phyloP scores from a whole-genome alignment of 2,888 invertebrate genomes.

The Sinentomon sp. region DNA sequence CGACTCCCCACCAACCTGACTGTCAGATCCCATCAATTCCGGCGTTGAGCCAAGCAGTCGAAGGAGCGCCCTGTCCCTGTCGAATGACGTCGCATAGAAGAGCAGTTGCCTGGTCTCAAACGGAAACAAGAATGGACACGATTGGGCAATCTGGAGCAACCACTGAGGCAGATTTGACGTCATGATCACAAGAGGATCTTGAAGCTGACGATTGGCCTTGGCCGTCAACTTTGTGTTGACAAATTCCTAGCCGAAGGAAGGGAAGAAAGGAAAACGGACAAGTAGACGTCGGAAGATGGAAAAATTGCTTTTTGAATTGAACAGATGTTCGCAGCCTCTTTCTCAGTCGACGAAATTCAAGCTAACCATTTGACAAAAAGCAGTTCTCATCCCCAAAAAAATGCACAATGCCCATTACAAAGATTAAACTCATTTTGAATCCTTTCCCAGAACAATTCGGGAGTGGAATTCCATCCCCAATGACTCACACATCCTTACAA shows the following conservation, averaged over 20 bases:
- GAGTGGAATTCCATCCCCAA: no score
- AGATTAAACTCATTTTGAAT: no score
- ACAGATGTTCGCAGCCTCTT: no score
- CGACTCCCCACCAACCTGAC: conserved; percentile 26
- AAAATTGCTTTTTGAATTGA: no score
- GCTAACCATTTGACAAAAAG: no score
- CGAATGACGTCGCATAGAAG: conserved; percentile 92
- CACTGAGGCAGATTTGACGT: conserved; percentile 65
- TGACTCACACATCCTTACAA: no score
- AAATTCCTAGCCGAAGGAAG: conserved; percentile 31
- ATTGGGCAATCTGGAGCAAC: conserved; percentile 65
- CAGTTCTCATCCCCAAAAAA: no score
- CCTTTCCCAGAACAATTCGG: no score
- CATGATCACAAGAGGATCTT: conserved; percentile 94
- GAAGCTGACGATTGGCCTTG: conserved; percentile 85
- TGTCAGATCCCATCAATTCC: conserved; percentile 45
- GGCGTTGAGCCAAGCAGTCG: conserved; percentile 76
- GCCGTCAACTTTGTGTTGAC: conserved; percentile 81
- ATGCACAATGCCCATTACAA: no score
- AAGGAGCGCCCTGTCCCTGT: conserved; percentile 85
- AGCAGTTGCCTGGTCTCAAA: conserved; percentile 89
- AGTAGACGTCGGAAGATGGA: neutral
- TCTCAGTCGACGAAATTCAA: no score
- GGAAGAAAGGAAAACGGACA: neutral
- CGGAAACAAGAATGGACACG: conserved; percentile 83